These are phyloP conservation scores for Eubasilissa regina DNA, from an alignment of 1,140 invertebrate species.

Conservation along the genomic window DNA sequence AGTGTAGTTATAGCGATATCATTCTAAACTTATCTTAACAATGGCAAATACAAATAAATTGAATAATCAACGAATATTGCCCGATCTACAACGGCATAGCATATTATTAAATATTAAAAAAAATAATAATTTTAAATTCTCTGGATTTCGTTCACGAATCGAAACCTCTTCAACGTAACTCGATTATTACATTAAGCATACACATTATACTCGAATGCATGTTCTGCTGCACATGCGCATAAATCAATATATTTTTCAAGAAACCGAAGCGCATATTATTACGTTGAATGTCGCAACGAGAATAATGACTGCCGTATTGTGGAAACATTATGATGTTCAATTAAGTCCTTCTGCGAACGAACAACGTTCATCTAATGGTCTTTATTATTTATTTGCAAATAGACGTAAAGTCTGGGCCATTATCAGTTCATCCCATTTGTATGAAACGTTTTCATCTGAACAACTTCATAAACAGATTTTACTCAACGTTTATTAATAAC, in stretches of 20 bases:
- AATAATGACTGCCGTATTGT: conserved; percentile 15
- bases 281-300: conserved; percentile 12
- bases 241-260: background rate
- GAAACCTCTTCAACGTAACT: no score
- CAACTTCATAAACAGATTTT: conserved; percentile 24
- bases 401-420: background rate
- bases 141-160: no score
- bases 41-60: no score
- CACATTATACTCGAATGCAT: no score
- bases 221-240: no score
- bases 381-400: conserved; percentile 23
- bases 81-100: no score
- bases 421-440: conserved; percentile 29
- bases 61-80: no score
- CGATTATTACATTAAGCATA: no score
- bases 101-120: no score
- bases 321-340: conserved; percentile 27
- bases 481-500: conserved; percentile 25
- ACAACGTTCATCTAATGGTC: conserved; percentile 9
- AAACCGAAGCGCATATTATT: background rate
- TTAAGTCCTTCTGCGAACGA: conserved; percentile 23
- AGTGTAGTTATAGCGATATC: no score
- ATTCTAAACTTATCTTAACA: no score
- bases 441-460: conserved; percentile 32
- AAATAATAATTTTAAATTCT: no score